Conservation (phyloP, 30 jellyfish, hydroid and myxozoan species). For the Pseudorhiza aurosa region DNA sequence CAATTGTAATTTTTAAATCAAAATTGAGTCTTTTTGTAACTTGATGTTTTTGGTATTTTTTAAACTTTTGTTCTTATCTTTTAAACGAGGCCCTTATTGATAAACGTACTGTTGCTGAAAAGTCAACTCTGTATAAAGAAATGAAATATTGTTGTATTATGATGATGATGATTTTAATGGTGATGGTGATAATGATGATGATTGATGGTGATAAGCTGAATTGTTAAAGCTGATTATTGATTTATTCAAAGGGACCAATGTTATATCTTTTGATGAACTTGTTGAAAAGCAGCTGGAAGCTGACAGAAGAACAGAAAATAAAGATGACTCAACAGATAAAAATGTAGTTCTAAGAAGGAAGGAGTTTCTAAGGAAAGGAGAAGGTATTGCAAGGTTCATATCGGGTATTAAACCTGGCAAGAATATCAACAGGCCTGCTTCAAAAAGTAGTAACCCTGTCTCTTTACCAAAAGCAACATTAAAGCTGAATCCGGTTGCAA, state of each 20-base stretch:
- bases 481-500: slow-evolving; percentile 20
- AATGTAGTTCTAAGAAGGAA: neutral
- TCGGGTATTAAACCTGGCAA: neutral
- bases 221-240: no score
- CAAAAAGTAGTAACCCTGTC: neutral
- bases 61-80: no score
- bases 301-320: neutral
- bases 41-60: no score
- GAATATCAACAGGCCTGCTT: neutral
- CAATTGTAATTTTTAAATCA: no score
- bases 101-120: no score
- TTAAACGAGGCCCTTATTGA: no score
- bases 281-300: slow-evolving; percentile 40
- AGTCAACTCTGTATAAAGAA: no score
- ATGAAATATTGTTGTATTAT: no score
- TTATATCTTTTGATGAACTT: slow-evolving; percentile 35
- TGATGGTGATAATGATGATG: no score
- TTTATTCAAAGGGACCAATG: slow-evolving; percentile 8
- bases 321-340: neutral
- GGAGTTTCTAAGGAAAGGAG: slow-evolving; percentile 46
- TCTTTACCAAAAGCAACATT: slow-evolving; percentile 37
- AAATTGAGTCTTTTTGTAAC: no score
- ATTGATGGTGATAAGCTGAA: no score
- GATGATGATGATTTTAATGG: no score
- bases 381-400: slow-evolving; percentile 46